Evolutionary conservation across 2,888 invertebrate genomes (phyloP).

Genomic region (Standfussiana lucernea): DNA sequence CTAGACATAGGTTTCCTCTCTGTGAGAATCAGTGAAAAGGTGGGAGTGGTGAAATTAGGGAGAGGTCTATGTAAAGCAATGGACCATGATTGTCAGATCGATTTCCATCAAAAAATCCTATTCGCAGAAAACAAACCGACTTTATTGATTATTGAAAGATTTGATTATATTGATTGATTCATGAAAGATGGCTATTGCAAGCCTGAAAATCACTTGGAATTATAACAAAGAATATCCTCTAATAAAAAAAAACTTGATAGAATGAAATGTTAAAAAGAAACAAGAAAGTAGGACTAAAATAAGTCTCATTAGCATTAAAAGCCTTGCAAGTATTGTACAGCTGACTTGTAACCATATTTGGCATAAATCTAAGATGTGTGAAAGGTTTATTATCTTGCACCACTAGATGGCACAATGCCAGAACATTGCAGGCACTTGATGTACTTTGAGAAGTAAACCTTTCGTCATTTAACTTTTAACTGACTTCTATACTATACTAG

Average conservation of each 20-base stretch:
- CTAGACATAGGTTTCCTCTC: not conserved
- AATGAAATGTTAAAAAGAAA: not conserved
- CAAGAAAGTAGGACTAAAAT: not conserved
- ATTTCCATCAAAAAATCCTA: not conserved
- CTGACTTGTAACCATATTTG: constrained; percentile 16
- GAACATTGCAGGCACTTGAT: not conserved
- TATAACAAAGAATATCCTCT: not conserved
- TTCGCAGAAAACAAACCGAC: not conserved
- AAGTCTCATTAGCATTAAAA: not conserved
- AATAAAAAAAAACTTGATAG: not conserved
- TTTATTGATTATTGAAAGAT: not conserved
- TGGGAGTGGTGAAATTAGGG: not conserved
- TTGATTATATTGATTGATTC: too few relatives aligned
- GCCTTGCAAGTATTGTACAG: not conserved
- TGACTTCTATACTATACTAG: constrained; percentile 2
- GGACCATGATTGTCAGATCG: not conserved
- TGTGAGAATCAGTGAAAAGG: not conserved
- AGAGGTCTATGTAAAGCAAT: not conserved
- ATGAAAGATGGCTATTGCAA: not conserved
- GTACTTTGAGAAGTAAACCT: constrained; percentile 13
- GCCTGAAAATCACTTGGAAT: too few relatives aligned
- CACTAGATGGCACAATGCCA: constrained; percentile 50
- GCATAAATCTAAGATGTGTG: constrained; percentile 18
- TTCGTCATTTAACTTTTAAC: constrained; percentile 11
- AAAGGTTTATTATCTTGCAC: constrained; percentile 43